These are phyloP conservation scores for Proteles cristata DNA, from an alignment of 2,113 vertebrate genomes.

Conservation along the genomic window DNA sequence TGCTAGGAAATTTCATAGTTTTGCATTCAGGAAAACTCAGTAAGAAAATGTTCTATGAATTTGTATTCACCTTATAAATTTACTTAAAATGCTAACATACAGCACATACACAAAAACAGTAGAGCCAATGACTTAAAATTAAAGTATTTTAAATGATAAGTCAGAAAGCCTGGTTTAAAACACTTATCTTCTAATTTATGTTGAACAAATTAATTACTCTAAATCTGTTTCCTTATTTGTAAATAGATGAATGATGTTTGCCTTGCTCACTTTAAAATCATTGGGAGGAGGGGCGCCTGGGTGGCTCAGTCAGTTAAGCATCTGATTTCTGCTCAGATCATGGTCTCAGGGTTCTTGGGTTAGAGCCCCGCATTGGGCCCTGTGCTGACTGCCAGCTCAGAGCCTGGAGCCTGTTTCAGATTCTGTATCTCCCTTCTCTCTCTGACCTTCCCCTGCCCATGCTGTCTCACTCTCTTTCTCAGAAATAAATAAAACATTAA, in stretches of 20 bases:
- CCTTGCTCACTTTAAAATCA: neutral
- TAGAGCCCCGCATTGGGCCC: too few relatives aligned
- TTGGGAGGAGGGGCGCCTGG: neutral
- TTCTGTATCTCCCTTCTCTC: too few relatives aligned
- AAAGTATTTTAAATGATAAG: constrained; percentile 2
- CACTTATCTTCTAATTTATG: neutral
- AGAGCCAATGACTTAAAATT: neutral
- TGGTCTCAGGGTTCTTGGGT: too few relatives aligned
- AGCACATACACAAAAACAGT: neutral
- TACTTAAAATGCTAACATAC: neutral
- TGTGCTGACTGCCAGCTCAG: too few relatives aligned
- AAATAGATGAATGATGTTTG: neutral
- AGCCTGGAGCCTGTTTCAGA: too few relatives aligned
- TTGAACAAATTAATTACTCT: neutral
- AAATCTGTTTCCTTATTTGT: constrained; percentile 17
- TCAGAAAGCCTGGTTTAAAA: neutral
- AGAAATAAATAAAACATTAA: too few relatives aligned
- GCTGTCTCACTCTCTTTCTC: too few relatives aligned
- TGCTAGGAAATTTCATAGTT: neutral
- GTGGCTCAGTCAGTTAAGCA: too few relatives aligned
- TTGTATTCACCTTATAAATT: neutral
- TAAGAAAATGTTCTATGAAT: neutral
- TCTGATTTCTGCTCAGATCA: too few relatives aligned
- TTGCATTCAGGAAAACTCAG: neutral
- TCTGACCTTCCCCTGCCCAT: too few relatives aligned